phyloP scores from a whole-genome alignment of 1,140 invertebrate species.

The Octopus bimaculoides region DNA sequence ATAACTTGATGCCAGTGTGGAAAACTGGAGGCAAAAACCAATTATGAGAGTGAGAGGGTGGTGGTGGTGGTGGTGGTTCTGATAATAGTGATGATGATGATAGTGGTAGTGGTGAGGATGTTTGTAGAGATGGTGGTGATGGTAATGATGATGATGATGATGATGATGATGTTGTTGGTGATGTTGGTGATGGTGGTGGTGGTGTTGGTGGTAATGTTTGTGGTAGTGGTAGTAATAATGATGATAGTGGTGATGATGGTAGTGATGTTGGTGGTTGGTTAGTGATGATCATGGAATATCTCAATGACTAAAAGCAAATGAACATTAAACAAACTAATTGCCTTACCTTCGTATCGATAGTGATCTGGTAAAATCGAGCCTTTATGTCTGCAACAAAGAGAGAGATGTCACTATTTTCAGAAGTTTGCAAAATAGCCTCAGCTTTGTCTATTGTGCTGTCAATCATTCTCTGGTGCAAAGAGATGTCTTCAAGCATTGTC shows the following conservation, averaged over 20 bases:
- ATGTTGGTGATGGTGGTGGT: no score
- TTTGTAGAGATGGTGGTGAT: no score
- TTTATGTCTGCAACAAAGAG: slow-evolving; percentile 64
- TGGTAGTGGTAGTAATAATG: no score
- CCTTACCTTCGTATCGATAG: slow-evolving; percentile 48
- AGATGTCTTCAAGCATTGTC: slow-evolving; percentile 82
- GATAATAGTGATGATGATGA: background rate
- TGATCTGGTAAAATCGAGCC: slow-evolving; percentile 69
- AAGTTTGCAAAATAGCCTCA: slow-evolving; percentile 66
- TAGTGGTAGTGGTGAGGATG: background rate
- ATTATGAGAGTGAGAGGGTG: no score
- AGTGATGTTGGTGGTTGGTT: no score
- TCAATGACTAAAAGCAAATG: background rate
- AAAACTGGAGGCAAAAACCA: no score
- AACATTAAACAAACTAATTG: background rate
- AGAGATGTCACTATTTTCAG: slow-evolving; percentile 62
- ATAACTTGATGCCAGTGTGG: no score
- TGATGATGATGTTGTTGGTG: no score
- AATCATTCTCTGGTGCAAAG: slow-evolving; percentile 83
- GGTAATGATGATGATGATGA: no score
- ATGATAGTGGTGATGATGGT: no score
- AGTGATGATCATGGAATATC: no score
- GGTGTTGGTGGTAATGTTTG: no score
- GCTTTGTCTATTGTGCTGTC: slow-evolving; percentile 88
- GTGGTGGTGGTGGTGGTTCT: background rate